A percentile compares a stretch with the other conserved stretches of the same genome.
phyloP scores from a whole-genome alignment of 2,797 vertebrate genomes.

The Cyprinodon diabolis region DNA sequence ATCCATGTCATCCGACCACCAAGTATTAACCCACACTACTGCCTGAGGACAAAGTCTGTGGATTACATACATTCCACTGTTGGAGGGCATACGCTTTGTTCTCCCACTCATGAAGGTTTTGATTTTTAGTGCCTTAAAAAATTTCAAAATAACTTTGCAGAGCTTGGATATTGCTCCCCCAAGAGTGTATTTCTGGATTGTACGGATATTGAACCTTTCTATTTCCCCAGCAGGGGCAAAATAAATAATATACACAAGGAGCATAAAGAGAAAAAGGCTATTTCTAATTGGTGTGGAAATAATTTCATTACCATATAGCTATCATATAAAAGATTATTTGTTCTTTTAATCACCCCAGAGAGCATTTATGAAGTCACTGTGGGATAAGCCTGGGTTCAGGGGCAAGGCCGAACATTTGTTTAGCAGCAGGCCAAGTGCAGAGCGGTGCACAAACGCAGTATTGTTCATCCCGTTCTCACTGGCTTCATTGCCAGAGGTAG shows the following conservation, averaged over 20 bases:
- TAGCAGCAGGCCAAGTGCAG: constrained; percentile 72
- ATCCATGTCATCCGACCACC: constrained; percentile 51
- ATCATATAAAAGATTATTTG: constrained; percentile 65
- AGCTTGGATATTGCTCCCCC: background rate
- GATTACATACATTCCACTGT: constrained; percentile 57
- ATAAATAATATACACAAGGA: constrained; percentile 52
- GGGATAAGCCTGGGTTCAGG: constrained; percentile 59
- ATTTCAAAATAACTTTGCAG: constrained; percentile 1
- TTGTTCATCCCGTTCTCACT: constrained; percentile 67
- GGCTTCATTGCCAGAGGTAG: constrained; percentile 65
- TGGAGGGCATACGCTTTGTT: constrained; percentile 28
- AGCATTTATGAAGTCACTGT: constrained; percentile 73
- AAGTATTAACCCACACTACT: constrained; percentile 36
- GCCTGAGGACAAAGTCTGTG: constrained; percentile 46
- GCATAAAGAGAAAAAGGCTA: constrained; percentile 47
- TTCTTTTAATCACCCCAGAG: constrained; percentile 66
- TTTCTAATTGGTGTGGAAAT: constrained; percentile 69
- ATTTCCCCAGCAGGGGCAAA: constrained; percentile 43
- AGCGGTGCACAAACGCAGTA: constrained; percentile 73
- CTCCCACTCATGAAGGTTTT: constrained; percentile 17
- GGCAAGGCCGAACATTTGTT: constrained; percentile 79
- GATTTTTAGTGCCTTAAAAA: constrained; percentile 32
- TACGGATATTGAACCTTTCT: constrained; percentile 37
- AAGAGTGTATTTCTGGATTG: constrained; percentile 29
- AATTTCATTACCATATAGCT: constrained; percentile 68